A percentile compares a stretch with the other conserved stretches of the same genome.
Evolutionary conservation across 2,797 vertebrate genomes (phyloP).

Genomic region (Xiphophorus birchmanni): DNA sequence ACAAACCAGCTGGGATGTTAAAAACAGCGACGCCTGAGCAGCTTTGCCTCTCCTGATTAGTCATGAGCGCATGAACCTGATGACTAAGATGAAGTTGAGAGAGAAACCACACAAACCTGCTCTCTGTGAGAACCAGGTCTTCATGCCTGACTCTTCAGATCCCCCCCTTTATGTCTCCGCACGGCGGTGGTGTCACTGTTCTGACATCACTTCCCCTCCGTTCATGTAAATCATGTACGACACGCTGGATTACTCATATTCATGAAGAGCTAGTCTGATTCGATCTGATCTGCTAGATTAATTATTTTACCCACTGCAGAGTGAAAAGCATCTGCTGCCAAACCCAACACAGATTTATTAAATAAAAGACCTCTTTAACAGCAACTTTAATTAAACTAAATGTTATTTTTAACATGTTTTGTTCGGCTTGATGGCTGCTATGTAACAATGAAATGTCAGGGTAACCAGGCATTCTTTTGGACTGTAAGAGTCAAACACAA

Average conservation of each 20-base stretch:
- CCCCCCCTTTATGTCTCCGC: slow-evolving; percentile 5
- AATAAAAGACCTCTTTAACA: slow-evolving; percentile 18
- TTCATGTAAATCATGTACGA: slow-evolving; percentile 37
- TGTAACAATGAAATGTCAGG: slow-evolving; percentile 29
- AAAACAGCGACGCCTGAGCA: no score
- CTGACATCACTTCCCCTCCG: slow-evolving; percentile 19
- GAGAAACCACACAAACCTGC: not conserved
- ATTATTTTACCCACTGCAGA: slow-evolving; percentile 45
- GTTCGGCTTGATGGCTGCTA: slow-evolving; percentile 40
- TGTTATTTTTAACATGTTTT: slow-evolving; percentile 7
- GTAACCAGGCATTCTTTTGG: slow-evolving; percentile 17
- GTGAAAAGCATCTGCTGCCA: slow-evolving; percentile 55
- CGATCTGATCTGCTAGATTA: slow-evolving; percentile 39
- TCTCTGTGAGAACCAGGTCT: not conserved
- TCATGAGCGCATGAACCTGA: not conserved
- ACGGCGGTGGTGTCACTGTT: slow-evolving; percentile 7
- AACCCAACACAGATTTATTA: slow-evolving; percentile 16
- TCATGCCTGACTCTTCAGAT: slow-evolving; percentile 4
- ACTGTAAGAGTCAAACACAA: slow-evolving; percentile 8
- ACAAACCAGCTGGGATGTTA: not conserved
- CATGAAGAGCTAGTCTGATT: slow-evolving; percentile 35
- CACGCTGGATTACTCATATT: slow-evolving; percentile 50
- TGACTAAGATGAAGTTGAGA: not conserved
- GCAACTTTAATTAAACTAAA: slow-evolving; percentile 3
- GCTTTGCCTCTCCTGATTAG: slow-evolving; percentile 5